These are phyloP conservation scores for Caenorhabditis angaria DNA, from an alignment of 2,888 invertebrate species.

Conservation along the genomic window DNA sequence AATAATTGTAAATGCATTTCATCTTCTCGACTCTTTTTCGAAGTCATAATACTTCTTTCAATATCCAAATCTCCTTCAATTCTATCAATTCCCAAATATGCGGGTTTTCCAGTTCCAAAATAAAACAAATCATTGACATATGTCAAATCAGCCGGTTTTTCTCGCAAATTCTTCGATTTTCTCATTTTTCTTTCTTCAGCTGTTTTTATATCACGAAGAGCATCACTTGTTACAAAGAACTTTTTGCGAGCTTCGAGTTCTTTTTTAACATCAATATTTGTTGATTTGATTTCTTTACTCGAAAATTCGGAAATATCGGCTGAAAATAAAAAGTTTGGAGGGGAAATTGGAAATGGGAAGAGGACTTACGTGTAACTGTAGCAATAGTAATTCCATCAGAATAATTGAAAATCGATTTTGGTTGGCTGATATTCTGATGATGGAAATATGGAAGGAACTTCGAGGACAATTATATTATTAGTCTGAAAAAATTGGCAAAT, in stretches of 20 bases:
- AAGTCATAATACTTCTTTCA: conserved; percentile 5
- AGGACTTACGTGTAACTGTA: background rate
- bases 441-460: conserved; percentile 2
- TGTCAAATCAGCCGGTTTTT: background rate
- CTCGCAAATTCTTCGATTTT: background rate
- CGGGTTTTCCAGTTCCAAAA: conserved; percentile 22
- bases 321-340: background rate
- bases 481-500: conserved; percentile 15
- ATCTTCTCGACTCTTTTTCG: conserved; percentile 10
- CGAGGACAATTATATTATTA: conserved; percentile 15
- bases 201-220: conserved; percentile 23
- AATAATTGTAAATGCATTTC: conserved; percentile 24
- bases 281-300: background rate
- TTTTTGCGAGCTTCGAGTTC: conserved; percentile 44
- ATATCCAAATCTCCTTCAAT: background rate
- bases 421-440: background rate
- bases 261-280: conserved; percentile 32
- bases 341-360: too few relatives aligned
- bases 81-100: conserved; percentile 16
- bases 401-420: background rate
- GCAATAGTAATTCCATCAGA: background rate
- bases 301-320: background rate
- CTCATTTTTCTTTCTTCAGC: conserved; percentile 17
- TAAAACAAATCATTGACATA: conserved; percentile 30
- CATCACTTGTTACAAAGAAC: conserved; percentile 40